Evolutionary conservation across 2,888 invertebrate genomes (phyloP), one percentile per base, ranked within the genome.

Genomic region (Himalopsyche anomala): DNA sequence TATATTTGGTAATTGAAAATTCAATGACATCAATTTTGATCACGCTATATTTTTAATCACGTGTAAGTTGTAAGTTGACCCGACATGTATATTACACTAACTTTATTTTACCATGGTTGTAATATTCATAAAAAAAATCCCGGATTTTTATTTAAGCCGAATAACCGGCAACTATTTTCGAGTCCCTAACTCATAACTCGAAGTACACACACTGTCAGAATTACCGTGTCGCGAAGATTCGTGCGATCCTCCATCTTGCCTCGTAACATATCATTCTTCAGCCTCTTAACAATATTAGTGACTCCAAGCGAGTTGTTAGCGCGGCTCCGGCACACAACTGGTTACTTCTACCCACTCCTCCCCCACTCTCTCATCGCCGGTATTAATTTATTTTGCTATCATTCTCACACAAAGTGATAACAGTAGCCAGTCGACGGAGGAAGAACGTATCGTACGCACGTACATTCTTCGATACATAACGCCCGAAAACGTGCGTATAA

Each of bases 321-420:
- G 28, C 36, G 69, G 69, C 69, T 69, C 11, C 69, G 69, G 36
- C 28, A 69, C 69, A 69, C 69, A 69, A 69, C 69, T 69, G 69
- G 69, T 69, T 69, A 36, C 69, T 36, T 69, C 56, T 19, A 56
- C 69, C 69, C 69, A 69, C 69, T 12, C 69, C 69, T 69, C 69
- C 69, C 69, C 69, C 69, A 28, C 69, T 69, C 36, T 36, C 28
- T 11, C 69, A 36, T 36, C 69, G 36, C 28, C 36, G 69, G 69
- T 28, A 69, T 69, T 69, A 69, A 69, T 69, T 69, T 69, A 69
- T 69, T 69, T 69, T 69, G 69, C 69, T 69, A 69, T 69, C 69
- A 69, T 69, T 69, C 69, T 28, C 69, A 69, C 69, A 36, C 28
- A 28, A 28, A 69, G 28, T 69, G 69, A 69, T 69, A 69, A 69